phyloP scores from a whole-genome alignment of 2,797 vertebrate genomes.

The Danio kyathit region DNA sequence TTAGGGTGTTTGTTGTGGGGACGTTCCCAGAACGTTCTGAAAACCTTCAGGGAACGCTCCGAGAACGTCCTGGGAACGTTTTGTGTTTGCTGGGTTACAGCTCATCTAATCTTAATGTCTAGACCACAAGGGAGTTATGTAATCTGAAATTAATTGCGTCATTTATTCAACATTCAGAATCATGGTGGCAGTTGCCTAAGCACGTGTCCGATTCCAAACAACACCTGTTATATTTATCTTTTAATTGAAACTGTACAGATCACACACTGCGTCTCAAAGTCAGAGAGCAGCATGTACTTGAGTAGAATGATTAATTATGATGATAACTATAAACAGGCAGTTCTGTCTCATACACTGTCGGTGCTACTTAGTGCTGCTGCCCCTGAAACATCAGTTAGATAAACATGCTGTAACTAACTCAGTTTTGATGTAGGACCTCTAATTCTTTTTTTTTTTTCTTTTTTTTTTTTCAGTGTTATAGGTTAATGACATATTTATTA shows the following conservation, averaged over 20 bases:
- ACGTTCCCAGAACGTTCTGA: no score
- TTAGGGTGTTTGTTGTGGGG: no score
- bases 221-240: conserved; percentile 74
- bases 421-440: not conserved
- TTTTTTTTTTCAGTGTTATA: no score
- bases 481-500: no score
- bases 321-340: conserved; percentile 18
- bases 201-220: conserved; percentile 63
- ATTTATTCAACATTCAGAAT: conserved; percentile 66
- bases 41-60: no score
- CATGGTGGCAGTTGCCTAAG: conserved; percentile 68
- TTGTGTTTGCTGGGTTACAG: no score
- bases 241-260: conserved; percentile 71
- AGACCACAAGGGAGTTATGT: conserved; percentile 63
- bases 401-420: not conserved
- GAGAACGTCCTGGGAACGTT: no score
- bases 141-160: conserved; percentile 67
- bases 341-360: not conserved
- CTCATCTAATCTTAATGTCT: conserved; percentile 30
- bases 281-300: conserved; percentile 6
- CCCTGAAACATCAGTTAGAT: not conserved
- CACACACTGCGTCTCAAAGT: conserved; percentile 51
- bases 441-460: no score
- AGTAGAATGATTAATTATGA: conserved; percentile 4
- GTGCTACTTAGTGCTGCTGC: not conserved